A percentile compares a stretch with the other conserved stretches of the same genome.
These are phyloP conservation scores for Corythornis vintsioides DNA, from an alignment of 2,113 vertebrate genomes.

Conservation along the genomic window DNA sequence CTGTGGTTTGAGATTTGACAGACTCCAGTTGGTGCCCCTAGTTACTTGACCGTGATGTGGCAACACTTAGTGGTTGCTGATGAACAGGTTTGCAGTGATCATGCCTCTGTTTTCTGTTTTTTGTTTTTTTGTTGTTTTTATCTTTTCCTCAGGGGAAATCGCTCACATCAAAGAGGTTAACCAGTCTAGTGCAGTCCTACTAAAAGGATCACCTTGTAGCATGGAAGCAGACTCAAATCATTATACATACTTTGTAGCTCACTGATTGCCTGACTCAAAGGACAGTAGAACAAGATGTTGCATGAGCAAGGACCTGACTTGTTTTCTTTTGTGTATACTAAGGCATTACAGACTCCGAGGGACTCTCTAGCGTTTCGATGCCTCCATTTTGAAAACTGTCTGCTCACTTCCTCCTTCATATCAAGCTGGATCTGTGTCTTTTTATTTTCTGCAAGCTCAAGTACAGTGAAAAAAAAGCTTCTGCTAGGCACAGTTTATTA, in stretches of 20 bases:
- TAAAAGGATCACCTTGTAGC: conserved; percentile 85
- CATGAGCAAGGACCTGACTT: conserved; percentile 89
- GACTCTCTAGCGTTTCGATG: conserved; percentile 77
- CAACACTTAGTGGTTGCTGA: conserved; percentile 45
- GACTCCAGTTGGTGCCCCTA: conserved; percentile 51
- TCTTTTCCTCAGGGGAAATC: conserved; percentile 85
- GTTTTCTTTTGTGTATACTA: conserved; percentile 79
- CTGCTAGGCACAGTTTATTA: conserved; percentile 77
- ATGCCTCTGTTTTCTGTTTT: conserved; percentile 70
- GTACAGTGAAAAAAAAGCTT: conserved; percentile 81
- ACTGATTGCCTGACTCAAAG: conserved; percentile 81
- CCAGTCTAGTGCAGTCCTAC: conserved; percentile 91
- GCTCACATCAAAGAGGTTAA: conserved; percentile 88
- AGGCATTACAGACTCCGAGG: conserved; percentile 79
- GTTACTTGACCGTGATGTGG: conserved; percentile 48
- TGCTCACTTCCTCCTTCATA: conserved; percentile 80
- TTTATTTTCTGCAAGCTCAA: conserved; percentile 81
- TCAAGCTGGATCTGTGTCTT: conserved; percentile 77
- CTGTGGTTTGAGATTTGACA: conserved; percentile 48
- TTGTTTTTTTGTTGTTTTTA: conserved; percentile 68
- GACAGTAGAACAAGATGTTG: conserved; percentile 87
- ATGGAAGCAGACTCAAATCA: conserved; percentile 82
- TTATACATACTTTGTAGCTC: conserved; percentile 83
- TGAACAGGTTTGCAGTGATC: conserved; percentile 68
- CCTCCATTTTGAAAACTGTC: conserved; percentile 78